These are phyloP conservation scores for Drosophila helvetica DNA, from an alignment of 2,888 invertebrate species.

Conservation along the genomic window DNA sequence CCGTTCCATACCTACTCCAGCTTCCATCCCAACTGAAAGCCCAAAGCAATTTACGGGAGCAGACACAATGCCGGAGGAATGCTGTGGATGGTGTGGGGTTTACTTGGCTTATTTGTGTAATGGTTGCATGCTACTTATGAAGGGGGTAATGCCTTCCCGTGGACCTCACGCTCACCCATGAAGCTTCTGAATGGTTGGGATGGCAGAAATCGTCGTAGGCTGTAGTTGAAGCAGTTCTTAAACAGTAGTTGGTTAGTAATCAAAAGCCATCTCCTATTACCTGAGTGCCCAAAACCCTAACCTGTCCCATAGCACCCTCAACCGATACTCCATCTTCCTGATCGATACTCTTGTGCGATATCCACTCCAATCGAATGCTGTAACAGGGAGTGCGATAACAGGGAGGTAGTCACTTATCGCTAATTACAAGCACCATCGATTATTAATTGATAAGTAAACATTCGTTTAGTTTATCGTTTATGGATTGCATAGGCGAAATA, in stretches of 20 bases:
- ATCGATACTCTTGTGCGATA: no score
- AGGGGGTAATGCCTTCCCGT: not conserved
- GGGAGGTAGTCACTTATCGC: not conserved
- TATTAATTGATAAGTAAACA: not conserved
- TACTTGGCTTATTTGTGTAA: constrained; percentile 12
- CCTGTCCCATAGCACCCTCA: no score
- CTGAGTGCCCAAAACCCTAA: no score
- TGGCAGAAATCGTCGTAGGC: no score
- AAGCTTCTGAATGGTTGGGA: not conserved
- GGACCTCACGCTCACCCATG: not conserved
- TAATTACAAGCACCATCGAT: not conserved
- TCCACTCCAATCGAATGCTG: no score
- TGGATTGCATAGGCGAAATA: no score
- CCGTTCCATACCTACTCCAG: not conserved
- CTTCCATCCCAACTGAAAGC: constrained; percentile 40
- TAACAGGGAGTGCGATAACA: no score
- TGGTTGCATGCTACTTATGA: constrained; percentile 1
- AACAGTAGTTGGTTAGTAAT: not conserved
- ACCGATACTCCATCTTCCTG: no score
- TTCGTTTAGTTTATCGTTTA: not conserved
- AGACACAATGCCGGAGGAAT: constrained; percentile 11
- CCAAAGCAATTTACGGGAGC: constrained; percentile 31
- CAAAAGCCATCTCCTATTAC: no score
- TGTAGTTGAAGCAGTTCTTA: not conserved
- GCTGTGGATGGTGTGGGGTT: not conserved